Percentiles rank a stretch among this genome's conserved stretches.
These are phyloP conservation scores for Ophioninae sp. DNA, from an alignment of 2,888 invertebrate species.

Conservation along the genomic window DNA sequence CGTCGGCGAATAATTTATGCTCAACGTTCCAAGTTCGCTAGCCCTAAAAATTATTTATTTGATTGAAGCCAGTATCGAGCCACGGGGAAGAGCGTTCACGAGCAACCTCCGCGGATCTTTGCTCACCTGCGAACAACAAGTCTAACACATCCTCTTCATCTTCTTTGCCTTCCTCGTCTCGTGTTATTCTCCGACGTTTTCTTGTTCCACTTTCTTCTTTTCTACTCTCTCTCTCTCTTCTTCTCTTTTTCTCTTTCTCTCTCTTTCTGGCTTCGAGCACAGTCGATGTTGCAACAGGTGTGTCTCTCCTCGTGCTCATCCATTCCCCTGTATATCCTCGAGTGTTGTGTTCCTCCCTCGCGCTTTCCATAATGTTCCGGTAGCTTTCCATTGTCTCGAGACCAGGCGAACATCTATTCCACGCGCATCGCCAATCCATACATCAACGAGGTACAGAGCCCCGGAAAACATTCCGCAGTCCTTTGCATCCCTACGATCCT, in stretches of 20 bases:
- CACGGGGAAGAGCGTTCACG: conserved; percentile 71
- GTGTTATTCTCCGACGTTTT: conserved; percentile 16
- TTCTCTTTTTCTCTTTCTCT: not conserved
- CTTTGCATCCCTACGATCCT: conserved; percentile 1
- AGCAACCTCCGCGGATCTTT: conserved; percentile 55
- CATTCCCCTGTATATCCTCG: conserved; percentile 53
- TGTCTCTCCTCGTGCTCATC: conserved; percentile 61
- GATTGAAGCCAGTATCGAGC: conserved; percentile 70
- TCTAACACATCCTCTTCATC: conserved; percentile 45
- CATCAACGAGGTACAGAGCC: conserved; percentile 47
- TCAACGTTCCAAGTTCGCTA: conserved; percentile 65
- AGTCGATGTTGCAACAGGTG: conserved; percentile 57
- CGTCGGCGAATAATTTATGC: conserved; percentile 77
- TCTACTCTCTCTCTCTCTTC: conserved; percentile 8
- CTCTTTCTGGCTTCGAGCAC: conserved; percentile 20
- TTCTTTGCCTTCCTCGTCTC: conserved; percentile 15
- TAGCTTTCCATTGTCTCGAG: conserved; percentile 59
- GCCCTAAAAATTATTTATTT: conserved; percentile 77
- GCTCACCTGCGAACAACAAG: conserved; percentile 26
- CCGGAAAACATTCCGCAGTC: conserved; percentile 5
- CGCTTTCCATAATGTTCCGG: conserved; percentile 56
- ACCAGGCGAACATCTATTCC: conserved; percentile 35
- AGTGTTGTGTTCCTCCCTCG: conserved; percentile 25
- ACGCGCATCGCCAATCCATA: conserved; percentile 33
- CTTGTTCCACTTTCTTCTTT: conserved; percentile 31